Evolutionary conservation across 2,888 invertebrate genomes (phyloP), one percentile per base, ranked within the genome.

Genomic region (Cyaniris semiargus): DNA sequence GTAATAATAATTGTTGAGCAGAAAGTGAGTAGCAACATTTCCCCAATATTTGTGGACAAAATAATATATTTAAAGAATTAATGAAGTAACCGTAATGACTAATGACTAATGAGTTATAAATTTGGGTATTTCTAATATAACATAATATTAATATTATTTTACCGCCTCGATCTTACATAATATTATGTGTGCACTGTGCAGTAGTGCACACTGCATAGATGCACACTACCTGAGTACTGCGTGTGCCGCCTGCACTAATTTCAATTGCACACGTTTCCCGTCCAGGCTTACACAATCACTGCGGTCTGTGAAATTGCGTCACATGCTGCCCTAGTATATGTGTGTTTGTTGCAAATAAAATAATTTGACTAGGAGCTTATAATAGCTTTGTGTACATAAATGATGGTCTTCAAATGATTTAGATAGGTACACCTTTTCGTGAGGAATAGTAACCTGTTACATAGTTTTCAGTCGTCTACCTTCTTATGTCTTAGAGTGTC

Each of bases 391-490:
- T 31, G 27, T 15, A 66, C 27, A 76, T 34, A 76, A 70, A 70
- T 71, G 8, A 38, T 10, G n/a, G n/a, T 71, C 13, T 18, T 72
- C 21, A 21, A 21, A 44, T 72, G 15, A 23, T 70, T 53, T 76
- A 31, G 38, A 48, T 38, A 56, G 21, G 38, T 80, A 86, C 85
- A 91, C 90, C 92, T 91, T 92, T 91, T 92, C 85, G 79, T 84
- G 81, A 83, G 89, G 86, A 92, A 89, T 93, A 92, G 86, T 84
- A 86, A 90, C 91, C 91, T 92, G 90, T 89, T 91, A 93, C 92
- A 85, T 84, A 80, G 81, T 80, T 81, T 84, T 83, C 81, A 81
- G 83, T 81, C 80, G 81, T 79, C 81, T 82, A 91, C 86, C 79
- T 81, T 80, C 78, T 80, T 44, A 74, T 48, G 7, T 74, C 27